These are phyloP conservation scores for Phortica magna DNA, from an alignment of 2,888 invertebrate genomes.

Conservation along the genomic window DNA sequence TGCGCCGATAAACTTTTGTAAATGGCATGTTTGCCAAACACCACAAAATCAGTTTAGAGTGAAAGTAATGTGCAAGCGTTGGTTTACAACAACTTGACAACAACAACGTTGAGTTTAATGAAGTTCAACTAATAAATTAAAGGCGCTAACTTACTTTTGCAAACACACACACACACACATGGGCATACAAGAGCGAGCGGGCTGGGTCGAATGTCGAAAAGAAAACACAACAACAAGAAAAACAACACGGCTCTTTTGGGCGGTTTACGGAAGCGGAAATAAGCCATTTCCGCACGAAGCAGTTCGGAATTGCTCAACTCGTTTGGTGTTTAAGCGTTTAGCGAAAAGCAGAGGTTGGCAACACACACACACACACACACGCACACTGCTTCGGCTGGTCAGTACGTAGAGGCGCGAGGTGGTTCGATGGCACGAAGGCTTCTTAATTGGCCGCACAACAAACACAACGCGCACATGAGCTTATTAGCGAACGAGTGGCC, in stretches of 20 bases:
- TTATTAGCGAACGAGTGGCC: neutral
- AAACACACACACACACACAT: neutral
- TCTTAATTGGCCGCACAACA: neutral
- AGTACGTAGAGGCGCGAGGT: too few species aligned
- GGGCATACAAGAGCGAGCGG: neutral
- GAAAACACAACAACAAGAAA: neutral
- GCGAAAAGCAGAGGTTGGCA: neutral
- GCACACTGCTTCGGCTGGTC: too few species aligned
- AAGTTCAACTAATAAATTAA: neutral
- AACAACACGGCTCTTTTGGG: neutral
- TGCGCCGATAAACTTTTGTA: too few species aligned
- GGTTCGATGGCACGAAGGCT: too few species aligned
- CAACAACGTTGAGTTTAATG: neutral
- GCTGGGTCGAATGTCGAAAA: neutral
- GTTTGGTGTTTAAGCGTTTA: slow-evolving; percentile 14
- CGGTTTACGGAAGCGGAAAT: slow-evolving; percentile 62
- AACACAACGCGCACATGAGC: neutral
- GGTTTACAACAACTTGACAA: neutral
- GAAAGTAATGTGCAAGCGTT: neutral
- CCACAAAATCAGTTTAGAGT: too few species aligned
- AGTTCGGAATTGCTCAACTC: slow-evolving; percentile 61
- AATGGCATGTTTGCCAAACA: too few species aligned
- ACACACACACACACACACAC: neutral
- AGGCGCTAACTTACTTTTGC: neutral
- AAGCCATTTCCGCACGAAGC: slow-evolving; percentile 66